These are phyloP conservation scores for Monoplex corrugatus DNA, from an alignment of 2,888 invertebrate species.

Conservation along the genomic window DNA sequence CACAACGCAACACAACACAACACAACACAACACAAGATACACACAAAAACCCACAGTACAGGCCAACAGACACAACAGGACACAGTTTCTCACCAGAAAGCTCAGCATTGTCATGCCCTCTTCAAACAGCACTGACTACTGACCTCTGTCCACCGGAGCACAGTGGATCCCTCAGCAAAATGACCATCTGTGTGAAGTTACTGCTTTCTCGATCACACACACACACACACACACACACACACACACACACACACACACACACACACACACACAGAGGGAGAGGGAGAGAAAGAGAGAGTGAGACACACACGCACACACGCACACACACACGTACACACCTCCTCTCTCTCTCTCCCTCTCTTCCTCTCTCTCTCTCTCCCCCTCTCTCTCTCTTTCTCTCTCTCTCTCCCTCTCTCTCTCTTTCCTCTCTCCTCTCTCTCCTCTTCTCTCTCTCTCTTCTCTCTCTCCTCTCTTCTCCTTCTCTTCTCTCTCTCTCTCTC, in stretches of 20 bases:
- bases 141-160: too few species aligned
- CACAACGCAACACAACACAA: too few species aligned
- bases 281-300: too few species aligned
- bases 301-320: not conserved
- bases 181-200: too few species aligned
- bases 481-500: not conserved
- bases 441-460: not conserved
- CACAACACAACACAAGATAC: too few species aligned
- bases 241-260: constrained; percentile 26
- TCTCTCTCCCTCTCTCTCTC: not conserved
- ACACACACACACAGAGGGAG: not conserved
- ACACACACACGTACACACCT: not conserved
- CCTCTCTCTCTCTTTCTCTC: not conserved
- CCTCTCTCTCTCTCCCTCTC: not conserved
- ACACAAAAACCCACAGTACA: too few species aligned
- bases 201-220: not conserved
- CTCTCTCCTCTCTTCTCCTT: not conserved
- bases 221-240: not conserved
- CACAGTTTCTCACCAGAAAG: too few species aligned
- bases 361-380: not conserved
- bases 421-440: not conserved
- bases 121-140: too few species aligned
- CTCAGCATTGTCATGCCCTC: too few species aligned
- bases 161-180: too few species aligned
- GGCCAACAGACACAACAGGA: too few species aligned